phyloP scores from a whole-genome alignment of 2,797 vertebrate species.

The Xenops minutus region DNA sequence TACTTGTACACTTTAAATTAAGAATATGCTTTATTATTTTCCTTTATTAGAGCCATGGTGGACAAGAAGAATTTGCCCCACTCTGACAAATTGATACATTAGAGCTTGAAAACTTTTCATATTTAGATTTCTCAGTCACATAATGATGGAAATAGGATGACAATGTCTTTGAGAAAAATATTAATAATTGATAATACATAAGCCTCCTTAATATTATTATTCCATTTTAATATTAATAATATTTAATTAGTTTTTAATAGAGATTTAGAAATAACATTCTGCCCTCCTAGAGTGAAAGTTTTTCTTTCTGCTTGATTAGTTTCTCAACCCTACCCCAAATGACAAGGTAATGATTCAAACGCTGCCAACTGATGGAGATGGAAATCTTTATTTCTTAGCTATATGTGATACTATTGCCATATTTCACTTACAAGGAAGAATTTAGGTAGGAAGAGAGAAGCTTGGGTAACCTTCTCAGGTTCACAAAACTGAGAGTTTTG shows the following conservation, averaged over 20 bases:
- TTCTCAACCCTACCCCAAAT: background rate
- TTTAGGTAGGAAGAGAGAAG: background rate
- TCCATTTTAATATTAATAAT: background rate
- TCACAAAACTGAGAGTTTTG: background rate
- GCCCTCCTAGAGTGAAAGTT: background rate
- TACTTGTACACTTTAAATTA: background rate
- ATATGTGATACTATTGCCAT: background rate
- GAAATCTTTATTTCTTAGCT: background rate
- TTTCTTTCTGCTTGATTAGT: background rate
- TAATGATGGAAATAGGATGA: background rate
- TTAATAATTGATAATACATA: background rate
- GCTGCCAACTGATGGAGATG: background rate
- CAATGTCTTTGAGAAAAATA: background rate
- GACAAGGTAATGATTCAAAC: background rate
- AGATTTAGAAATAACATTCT: background rate
- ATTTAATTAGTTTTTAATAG: constrained; percentile 25
- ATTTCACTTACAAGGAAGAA: background rate
- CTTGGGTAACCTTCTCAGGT: background rate
- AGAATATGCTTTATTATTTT: background rate
- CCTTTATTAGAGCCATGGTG: background rate
- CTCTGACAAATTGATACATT: background rate
- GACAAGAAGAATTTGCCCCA: background rate
- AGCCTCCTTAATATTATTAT: background rate
- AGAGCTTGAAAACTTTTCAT: background rate
- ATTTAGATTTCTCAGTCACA: background rate